These are phyloP conservation scores for Tamandua tetradactyla DNA, from an alignment of 2,797 vertebrate species.

Conservation along the genomic window DNA sequence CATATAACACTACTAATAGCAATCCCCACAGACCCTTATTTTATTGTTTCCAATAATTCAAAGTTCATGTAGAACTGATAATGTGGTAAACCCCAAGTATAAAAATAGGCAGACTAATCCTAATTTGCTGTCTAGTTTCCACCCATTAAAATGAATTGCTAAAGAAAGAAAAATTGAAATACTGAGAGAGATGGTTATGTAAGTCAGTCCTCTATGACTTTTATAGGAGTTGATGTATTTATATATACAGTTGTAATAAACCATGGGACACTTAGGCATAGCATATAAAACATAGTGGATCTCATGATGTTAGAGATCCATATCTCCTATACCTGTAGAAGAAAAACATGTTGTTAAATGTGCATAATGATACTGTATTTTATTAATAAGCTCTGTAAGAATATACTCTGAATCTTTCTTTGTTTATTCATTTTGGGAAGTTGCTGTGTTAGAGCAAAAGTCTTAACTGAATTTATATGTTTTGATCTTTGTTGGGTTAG, in stretches of 20 bases:
- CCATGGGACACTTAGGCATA: conserved; percentile 97
- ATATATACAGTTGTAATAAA: conserved; percentile 96
- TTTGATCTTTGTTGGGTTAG: conserved; percentile 66
- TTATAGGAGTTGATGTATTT: conserved; percentile 89
- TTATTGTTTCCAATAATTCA: conserved; percentile 96
- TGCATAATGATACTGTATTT: conserved; percentile 64
- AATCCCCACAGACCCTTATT: conserved; percentile 89
- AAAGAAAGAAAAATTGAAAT: conserved; percentile 94
- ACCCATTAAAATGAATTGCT: conserved; percentile 92
- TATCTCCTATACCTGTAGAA: conserved; percentile 94
- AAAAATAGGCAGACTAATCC: conserved; percentile 90
- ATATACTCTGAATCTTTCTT: conserved; percentile 75
- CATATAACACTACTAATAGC: conserved; percentile 77
- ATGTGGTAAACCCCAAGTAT: conserved; percentile 91
- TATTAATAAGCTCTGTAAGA: conserved; percentile 61
- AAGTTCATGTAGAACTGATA: conserved; percentile 95
- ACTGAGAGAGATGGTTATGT: conserved; percentile 91
- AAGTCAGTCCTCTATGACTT: conserved; percentile 93
- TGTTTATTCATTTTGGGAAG: conserved; percentile 71
- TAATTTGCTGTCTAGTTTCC: conserved; percentile 96
- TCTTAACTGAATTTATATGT: conserved; percentile 78
- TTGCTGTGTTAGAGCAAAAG: conserved; percentile 65
- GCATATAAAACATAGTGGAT: conserved; percentile 98
- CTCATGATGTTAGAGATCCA: conserved; percentile 99
- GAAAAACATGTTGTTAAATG: conserved; percentile 69